phyloP scores from a whole-genome alignment of 2,888 invertebrate genomes.

The Rhagophthalmus giganteus region DNA sequence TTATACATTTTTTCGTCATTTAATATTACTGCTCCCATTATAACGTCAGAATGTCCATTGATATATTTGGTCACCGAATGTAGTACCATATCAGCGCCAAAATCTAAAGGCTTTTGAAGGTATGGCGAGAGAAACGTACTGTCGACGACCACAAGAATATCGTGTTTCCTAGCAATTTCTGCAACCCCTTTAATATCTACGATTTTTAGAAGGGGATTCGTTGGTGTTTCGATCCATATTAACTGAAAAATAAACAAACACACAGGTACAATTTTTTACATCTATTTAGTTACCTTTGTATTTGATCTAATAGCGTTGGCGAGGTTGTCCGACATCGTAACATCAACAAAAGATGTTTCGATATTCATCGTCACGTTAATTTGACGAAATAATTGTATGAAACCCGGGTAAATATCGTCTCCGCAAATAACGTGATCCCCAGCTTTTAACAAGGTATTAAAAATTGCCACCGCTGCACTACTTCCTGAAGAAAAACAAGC shows the following conservation, averaged over 20 bases:
- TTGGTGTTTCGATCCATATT: conserved; percentile 90
- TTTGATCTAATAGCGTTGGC: conserved; percentile 70
- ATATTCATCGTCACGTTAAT: conserved; percentile 64
- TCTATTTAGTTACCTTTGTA: conserved; percentile 68
- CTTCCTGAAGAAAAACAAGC: conserved; percentile 82
- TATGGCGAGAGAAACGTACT: conserved; percentile 38
- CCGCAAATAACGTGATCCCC: conserved; percentile 87
- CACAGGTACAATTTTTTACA: not conserved
- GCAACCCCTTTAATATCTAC: conserved; percentile 74
- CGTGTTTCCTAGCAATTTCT: conserved; percentile 59
- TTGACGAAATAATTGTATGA: conserved; percentile 66
- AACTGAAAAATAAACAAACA: conserved; percentile 59
- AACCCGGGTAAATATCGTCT: conserved; percentile 92
- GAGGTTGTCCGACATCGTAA: conserved; percentile 65
- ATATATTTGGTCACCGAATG: conserved; percentile 42
- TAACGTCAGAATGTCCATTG: conserved; percentile 42
- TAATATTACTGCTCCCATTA: too few relatives aligned
- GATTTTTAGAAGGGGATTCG: conserved; percentile 84
- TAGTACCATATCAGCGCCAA: conserved; percentile 41
- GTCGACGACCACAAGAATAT: conserved; percentile 32
- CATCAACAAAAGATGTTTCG: conserved; percentile 71
- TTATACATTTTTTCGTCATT: too few relatives aligned
- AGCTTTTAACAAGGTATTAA: conserved; percentile 68
- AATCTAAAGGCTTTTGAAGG: conserved; percentile 39
- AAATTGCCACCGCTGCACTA: conserved; percentile 74